A percentile compares a stretch with the other conserved stretches of the same genome.
Conservation (phyloP, 2,113 vertebrate genomes). For the Ctenodactylus gundi region DNA sequence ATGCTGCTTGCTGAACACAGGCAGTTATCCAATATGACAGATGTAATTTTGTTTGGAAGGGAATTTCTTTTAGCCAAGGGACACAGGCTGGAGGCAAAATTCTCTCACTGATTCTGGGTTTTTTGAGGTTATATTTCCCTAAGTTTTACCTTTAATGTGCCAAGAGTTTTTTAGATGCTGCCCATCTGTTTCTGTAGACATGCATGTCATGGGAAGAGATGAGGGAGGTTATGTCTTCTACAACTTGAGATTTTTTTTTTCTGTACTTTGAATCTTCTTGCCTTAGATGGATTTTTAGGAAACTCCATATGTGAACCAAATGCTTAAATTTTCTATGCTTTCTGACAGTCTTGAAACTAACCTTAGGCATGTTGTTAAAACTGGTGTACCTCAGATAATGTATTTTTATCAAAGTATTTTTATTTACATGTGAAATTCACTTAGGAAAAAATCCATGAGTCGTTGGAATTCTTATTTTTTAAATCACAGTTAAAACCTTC, state of each 20-base stretch:
- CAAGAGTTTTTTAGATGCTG: neutral
- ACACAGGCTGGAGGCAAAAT: neutral
- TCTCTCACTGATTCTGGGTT: neutral
- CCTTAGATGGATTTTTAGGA: neutral
- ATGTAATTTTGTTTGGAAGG: neutral
- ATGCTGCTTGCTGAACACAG: neutral
- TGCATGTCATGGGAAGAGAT: neutral
- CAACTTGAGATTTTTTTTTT: neutral
- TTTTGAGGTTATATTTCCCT: neutral
- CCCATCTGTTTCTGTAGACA: neutral
- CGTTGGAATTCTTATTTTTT: neutral
- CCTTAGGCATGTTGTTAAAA: slow-evolving; percentile 30
- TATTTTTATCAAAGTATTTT: slow-evolving; percentile 53
- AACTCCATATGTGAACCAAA: neutral
- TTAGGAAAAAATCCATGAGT: slow-evolving; percentile 18
- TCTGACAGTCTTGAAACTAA: slow-evolving; percentile 9
- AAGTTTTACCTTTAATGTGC: neutral
- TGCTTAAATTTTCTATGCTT: neutral
- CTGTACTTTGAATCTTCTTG: neutral
- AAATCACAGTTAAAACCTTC: neutral
- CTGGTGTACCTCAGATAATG: neutral
- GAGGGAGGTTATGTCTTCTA: neutral
- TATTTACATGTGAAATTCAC: slow-evolving; percentile 5
- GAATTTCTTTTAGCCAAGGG: neutral
- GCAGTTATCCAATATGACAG: neutral